Percentiles rank a stretch among this genome's conserved stretches.
phyloP scores from a whole-genome alignment of 2,888 invertebrate species.

The Bedellia somnulentella region DNA sequence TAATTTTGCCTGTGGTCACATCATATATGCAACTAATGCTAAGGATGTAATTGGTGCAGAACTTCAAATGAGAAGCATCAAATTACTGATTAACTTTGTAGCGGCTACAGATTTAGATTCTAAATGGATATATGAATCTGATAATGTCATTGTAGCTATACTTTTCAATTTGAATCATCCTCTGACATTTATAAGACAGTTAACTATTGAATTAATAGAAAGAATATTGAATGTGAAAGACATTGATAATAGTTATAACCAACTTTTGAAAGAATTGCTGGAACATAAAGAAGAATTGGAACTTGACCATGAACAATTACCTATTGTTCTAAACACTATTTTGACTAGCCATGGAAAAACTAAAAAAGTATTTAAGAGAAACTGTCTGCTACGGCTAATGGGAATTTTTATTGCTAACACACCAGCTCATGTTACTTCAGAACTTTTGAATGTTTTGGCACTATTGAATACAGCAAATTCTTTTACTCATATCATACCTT shows the following conservation, averaged over 20 bases:
- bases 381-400: constrained; percentile 33
- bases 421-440: constrained; percentile 46
- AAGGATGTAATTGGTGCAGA: constrained; percentile 44
- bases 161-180: constrained; percentile 60
- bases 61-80: constrained; percentile 48
- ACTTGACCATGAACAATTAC: constrained; percentile 68
- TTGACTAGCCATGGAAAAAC: constrained; percentile 56
- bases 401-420: constrained; percentile 28
- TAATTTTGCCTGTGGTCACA: constrained; percentile 56
- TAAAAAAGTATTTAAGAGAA: constrained; percentile 32
- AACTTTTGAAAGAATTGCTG: constrained; percentile 46
- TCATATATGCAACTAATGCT: constrained; percentile 36
- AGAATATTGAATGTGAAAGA: constrained; percentile 24
- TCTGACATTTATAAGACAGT: constrained; percentile 53
- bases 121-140: constrained; percentile 38
- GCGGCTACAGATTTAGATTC: constrained; percentile 20
- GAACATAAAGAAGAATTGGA: constrained; percentile 60
- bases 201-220: constrained; percentile 54
- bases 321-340: constrained; percentile 64
- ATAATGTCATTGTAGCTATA: constrained; percentile 53
- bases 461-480: constrained; percentile 45
- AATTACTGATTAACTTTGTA: constrained; percentile 7
- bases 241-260: constrained; percentile 32
- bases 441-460: constrained; percentile 41
- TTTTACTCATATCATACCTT: constrained; percentile 31